Evolutionary conservation across 1,140 invertebrate genomes (phyloP), one percentile per base, ranked within the genome.

Genomic region (Cataglyphis hispanica): DNA sequence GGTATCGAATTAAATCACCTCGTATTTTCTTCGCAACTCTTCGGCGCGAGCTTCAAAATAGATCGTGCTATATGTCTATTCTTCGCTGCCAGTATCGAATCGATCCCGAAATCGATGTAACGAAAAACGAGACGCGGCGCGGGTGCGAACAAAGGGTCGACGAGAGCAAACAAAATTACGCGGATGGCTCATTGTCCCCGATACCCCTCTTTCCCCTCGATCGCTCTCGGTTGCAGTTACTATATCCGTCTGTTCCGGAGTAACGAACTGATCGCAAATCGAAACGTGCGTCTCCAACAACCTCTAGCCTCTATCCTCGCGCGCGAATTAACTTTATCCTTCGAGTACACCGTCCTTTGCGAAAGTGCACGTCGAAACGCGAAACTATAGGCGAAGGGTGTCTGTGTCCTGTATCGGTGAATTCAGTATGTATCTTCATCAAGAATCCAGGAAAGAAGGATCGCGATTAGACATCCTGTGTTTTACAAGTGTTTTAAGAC

Each of bases 181-280:
- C 67, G 78, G 64, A 60, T 83, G 78, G 67, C 78, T 83, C 46
- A 19, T 50, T 67, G 78, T 72, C 78, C 34, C 34, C 50, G 53
- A 31, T 25, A 53, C 67, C 43, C 31, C 25, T 16, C 22, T 69
- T 37, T 72, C 11, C 56, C 56, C 8, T n/a, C 7, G n/a, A 16
- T 46, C 40, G 40, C 66, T 66, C 50, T 66, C 61, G 76, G 53
- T n/a, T 78, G 76, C 76, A 81, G 53, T 22, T 43, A 7, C 66
- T 27, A 34, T 34, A 19, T 16, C 77, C 61, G 53, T 81, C 37
- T 56, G 53, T 83, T 46, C 78, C 67, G 78, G 56, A 61, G 78
- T 83, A 83, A 83, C 78, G 78, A 83, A 83, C 78, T 83, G 78
- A 83, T 83, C 78, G 67, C 67, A 83, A 83, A 83, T 83, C 78